phyloP scores from a whole-genome alignment of 2,888 invertebrate species.

The Corythucha ciliata region DNA sequence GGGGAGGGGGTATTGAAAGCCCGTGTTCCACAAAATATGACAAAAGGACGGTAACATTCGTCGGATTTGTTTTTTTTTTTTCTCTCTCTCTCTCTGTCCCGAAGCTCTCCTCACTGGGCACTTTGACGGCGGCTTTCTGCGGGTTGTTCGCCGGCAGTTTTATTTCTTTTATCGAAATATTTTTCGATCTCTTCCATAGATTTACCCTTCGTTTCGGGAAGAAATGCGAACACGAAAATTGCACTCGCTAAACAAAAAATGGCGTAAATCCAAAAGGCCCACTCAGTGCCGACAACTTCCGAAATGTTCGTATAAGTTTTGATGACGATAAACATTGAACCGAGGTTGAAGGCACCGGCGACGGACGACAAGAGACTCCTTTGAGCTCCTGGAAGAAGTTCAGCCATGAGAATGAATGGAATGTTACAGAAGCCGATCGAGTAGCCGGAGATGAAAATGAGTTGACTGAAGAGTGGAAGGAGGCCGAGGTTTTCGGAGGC shows the following conservation, averaged over 20 bases:
- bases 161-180: constrained; percentile 25
- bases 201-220: constrained; percentile 63
- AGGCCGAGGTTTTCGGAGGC: constrained; percentile 36
- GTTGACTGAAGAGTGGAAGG: constrained; percentile 49
- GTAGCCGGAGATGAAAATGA: constrained; percentile 52
- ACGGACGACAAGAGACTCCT: constrained; percentile 49
- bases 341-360: constrained; percentile 48
- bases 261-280: constrained; percentile 51
- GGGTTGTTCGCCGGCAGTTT: too few relatives aligned
- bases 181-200: constrained; percentile 54
- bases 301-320: constrained; percentile 45
- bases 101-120: too few relatives aligned
- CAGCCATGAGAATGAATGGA: constrained; percentile 53
- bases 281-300: constrained; percentile 46
- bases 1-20: too few relatives aligned
- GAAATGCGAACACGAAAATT: constrained; percentile 47
- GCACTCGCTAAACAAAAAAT: constrained; percentile 46
- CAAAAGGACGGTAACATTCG: too few relatives aligned
- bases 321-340: constrained; percentile 50
- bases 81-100: too few relatives aligned
- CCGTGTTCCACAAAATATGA: too few relatives aligned
- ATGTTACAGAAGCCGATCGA: constrained; percentile 54
- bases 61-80: too few relatives aligned
- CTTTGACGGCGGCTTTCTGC: too few relatives aligned
- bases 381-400: constrained; percentile 51